Evolutionary conservation across 2,888 invertebrate species (phyloP).

Genomic region (Muscina levida): DNA sequence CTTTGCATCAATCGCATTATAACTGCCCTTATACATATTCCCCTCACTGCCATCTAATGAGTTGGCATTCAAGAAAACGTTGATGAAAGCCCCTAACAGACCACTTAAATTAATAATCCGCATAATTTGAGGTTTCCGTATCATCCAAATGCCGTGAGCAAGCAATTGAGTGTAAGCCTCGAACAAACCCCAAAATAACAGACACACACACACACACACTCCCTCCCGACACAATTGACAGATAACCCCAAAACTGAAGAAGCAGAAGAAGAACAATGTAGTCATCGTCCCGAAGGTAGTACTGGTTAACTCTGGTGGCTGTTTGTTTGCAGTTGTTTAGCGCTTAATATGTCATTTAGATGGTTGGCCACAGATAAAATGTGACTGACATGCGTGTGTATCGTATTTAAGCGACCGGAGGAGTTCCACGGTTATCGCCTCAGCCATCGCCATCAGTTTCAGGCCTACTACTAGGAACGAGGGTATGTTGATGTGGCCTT

Average conservation of each 20-base stretch:
- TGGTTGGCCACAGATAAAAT: conserved; percentile 77
- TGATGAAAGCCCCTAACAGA: conserved; percentile 69
- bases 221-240: background rate
- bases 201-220: background rate
- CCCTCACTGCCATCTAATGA: conserved; percentile 14
- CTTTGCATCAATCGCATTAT: too few relatives aligned
- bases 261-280: conserved; percentile 58
- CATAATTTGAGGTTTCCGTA: conserved; percentile 78
- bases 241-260: conserved; percentile 21
- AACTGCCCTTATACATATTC: background rate
- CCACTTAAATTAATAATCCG: conserved; percentile 80
- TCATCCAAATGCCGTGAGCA: conserved; percentile 63
- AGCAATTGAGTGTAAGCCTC: conserved; percentile 24
- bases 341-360: conserved; percentile 80
- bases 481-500: conserved; percentile 30
- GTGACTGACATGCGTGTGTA: conserved; percentile 61
- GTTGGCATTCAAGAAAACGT: background rate
- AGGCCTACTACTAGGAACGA: too few relatives aligned
- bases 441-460: background rate
- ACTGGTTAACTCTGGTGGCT: conserved; percentile 47
- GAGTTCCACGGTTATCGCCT: background rate
- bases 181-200: conserved; percentile 8
- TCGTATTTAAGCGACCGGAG: background rate
- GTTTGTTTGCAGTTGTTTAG: conserved; percentile 74
- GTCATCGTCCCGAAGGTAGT: background rate